Evolutionary conservation across 2,797 vertebrate species (phyloP).

Genomic region (Etheostoma perlongum): DNA sequence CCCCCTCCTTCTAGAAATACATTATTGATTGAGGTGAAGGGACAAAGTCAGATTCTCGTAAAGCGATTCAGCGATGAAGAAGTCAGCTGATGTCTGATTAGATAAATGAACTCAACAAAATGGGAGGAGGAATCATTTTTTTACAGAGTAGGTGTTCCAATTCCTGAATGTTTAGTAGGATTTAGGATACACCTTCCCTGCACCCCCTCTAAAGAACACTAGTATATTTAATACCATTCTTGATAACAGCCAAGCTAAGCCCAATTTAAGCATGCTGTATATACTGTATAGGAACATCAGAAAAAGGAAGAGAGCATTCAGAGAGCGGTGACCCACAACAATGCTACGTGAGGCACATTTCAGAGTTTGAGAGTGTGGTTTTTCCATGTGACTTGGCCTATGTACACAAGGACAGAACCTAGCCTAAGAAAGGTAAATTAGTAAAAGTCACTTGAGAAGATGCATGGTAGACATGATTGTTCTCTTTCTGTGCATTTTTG

Average conservation of each 20-base stretch:
- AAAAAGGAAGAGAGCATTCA: conserved; percentile 22
- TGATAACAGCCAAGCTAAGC: conserved; percentile 4
- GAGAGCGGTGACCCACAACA: conserved; percentile 40
- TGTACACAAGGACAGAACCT: conserved; percentile 12
- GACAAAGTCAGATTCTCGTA: conserved; percentile 12
- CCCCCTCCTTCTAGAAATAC: conserved; percentile 23
- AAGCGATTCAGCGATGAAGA: neutral
- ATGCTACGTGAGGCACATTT: conserved; percentile 74
- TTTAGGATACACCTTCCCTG: neutral
- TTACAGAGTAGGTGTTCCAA: conserved; percentile 7
- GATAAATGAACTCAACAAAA: conserved; percentile 17
- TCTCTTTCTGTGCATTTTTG: conserved; percentile 24
- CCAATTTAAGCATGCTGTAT: conserved; percentile 23
- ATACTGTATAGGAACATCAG: conserved; percentile 2
- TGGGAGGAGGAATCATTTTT: neutral
- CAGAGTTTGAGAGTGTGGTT: conserved; percentile 34
- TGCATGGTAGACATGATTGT: neutral
- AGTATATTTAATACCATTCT: neutral
- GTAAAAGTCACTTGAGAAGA: conserved; percentile 35
- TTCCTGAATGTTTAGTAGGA: conserved; percentile 16
- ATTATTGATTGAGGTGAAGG: conserved; percentile 24
- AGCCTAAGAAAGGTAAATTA: neutral
- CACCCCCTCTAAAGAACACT: neutral
- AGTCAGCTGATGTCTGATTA: conserved; percentile 12
- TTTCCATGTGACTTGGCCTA: conserved; percentile 14